Conservation (phyloP, 2,113 vertebrate species). For the Prionailurus bengalensis region DNA sequence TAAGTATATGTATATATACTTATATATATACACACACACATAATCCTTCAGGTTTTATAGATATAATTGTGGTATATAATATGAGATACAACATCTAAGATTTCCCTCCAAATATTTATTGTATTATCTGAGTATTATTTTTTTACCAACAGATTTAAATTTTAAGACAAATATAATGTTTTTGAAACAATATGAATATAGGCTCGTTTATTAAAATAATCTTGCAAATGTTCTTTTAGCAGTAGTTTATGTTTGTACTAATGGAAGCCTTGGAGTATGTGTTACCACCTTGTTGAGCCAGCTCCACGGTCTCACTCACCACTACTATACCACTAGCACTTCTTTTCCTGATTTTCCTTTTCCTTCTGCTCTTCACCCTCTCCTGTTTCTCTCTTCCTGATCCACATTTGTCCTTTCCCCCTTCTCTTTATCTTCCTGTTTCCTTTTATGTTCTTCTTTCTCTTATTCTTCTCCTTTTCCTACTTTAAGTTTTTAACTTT, state of each 20-base stretch:
- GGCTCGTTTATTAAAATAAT: not conserved
- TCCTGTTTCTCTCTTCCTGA: not conserved
- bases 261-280: not conserved
- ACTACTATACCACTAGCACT: not conserved
- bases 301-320: not conserved
- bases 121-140: not conserved
- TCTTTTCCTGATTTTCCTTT: not conserved
- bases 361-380: not conserved
- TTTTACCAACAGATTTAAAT: not conserved
- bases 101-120: not conserved
- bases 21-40: not conserved
- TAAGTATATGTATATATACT: too few species aligned
- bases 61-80: not conserved
- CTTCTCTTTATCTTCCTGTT: not conserved
- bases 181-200: not conserved
- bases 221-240: not conserved
- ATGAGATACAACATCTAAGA: not conserved
- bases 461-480: not conserved
- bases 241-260: not conserved
- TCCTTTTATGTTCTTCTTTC: not conserved
- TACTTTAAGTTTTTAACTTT: not conserved
- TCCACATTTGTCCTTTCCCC: not conserved
- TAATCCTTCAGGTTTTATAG: not conserved
- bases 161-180: not conserved
- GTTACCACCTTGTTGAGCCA: not conserved